Base-by-base conservation (phyloP, 2,113 vertebrate genomes). In the Regulus satrapa region DNA sequence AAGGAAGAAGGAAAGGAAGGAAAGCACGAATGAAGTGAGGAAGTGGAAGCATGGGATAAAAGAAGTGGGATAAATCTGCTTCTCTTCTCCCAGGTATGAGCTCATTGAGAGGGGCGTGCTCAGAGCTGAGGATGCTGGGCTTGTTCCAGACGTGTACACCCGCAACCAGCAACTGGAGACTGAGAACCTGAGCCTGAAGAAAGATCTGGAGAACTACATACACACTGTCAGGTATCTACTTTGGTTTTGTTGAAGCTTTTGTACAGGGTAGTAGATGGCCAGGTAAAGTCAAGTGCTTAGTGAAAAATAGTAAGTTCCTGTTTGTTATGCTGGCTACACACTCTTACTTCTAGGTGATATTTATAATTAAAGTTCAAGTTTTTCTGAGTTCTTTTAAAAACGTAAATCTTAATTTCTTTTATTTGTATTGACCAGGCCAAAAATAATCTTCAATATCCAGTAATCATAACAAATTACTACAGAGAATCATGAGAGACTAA, bases 171-270 rank as follows among this genome's bases (percentile, higher is more conserved):
- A 98, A 9, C 97, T 99, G 38, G 97, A 98, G 15, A 94, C 54
- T 38, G 98, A 99, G 90, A 97, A 99, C 52, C 98, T 92, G 92
- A 95, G 19, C 55, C 92, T 98, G 71, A 98, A 94, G 68, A 98
- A 97, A 78, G 99, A 99, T 76, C 66, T 98, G 80, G 98, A 98
- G 41, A 97, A 92, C 69, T 98, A 97, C 97, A 98, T 95, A 74
- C 86, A 78, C 31, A 97, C 97, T 36, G 97, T 97, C 7, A 97
- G 94, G 98, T 98, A 97, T 63, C 97, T 97, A 88, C 8, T 40
- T 41, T 66, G 69, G 2, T 68, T 52, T 82, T 86, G 66, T 36
- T 84, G 52, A 16, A 72, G 16, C 28, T 88, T 89, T 63, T 40
- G 34, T 52, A 29, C 45, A 2, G 18, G n/a, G 15, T 10, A 66